phyloP scores from a whole-genome alignment of 2,113 vertebrate genomes.

The Leptobrachium ailaonicum region DNA sequence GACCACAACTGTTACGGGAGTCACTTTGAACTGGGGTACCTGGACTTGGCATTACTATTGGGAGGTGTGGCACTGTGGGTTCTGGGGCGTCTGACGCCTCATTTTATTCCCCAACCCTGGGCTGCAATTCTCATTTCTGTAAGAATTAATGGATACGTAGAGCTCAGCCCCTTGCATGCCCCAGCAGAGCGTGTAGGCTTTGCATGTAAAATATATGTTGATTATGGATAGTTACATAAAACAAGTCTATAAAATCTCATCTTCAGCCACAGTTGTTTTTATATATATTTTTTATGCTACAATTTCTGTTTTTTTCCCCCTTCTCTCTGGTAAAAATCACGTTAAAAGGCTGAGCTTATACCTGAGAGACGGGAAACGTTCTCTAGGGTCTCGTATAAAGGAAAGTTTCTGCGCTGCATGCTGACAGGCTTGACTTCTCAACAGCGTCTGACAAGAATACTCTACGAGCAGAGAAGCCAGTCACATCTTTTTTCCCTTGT shows the following conservation, averaged over 20 bases:
- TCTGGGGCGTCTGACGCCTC: no score
- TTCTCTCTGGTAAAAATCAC: constrained; percentile 8
- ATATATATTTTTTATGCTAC: neutral
- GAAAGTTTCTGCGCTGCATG: constrained; percentile 44
- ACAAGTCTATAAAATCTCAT: constrained; percentile 12
- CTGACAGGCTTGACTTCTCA: constrained; percentile 57
- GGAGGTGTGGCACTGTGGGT: no score
- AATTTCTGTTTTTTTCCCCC: neutral
- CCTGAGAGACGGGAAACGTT: constrained; percentile 37
- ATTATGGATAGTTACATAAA: neutral
- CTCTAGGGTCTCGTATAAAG: constrained; percentile 48
- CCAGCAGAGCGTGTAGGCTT: neutral
- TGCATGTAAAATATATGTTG: constrained; percentile 13
- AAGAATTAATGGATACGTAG: neutral
- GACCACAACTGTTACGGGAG: no score
- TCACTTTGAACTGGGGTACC: no score
- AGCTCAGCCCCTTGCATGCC: neutral
- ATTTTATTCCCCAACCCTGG: no score
- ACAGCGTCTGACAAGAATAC: constrained; percentile 50
- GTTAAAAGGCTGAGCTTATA: constrained; percentile 6
- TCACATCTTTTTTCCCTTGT: constrained; percentile 51
- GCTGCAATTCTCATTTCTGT: no score
- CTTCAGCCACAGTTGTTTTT: constrained; percentile 7
- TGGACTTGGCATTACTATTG: no score
- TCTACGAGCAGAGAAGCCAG: constrained; percentile 50